Base-by-base conservation (phyloP, 2,888 invertebrate species). In the Oscheius sp. region DNA sequence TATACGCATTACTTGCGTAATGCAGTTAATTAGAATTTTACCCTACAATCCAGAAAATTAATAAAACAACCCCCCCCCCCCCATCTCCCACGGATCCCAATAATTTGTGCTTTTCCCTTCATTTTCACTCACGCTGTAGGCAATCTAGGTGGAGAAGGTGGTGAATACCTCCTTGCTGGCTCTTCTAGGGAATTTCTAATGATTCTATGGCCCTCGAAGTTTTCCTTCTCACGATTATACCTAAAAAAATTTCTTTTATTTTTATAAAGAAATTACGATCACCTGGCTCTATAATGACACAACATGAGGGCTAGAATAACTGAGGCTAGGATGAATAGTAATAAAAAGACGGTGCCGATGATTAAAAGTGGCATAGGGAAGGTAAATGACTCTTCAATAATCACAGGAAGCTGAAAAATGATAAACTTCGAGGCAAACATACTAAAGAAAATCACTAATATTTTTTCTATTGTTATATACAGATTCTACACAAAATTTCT, bases 281-380 rank as follows among this genome's bases (percentile, higher is more conserved):
- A 64, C 64, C 38, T 51, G 1, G 66, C 54, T 28, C 67, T 24
- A 20, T 59, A 67, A 33, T 67, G 57, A 32, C 67, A 67, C 1
- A 67, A 8, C 8, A 67, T 17, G 17, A 67, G 9, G 20, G 57
- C 59, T 6, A 67, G 33, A 4, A 57, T 59, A 20, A 47, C 49
- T 3, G 49, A 45, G 14, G 51, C 38, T 17, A 57, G 8, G 6
- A 57, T 8, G 5, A 67, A 28, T 1, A 59, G 36, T 28, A 67
- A 50, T 2, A 59, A 4, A 26, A 67, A 67, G 5, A 59, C 49
- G 28, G 49, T 32, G 24, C n/a, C 24, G 12, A 67, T 24, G 5
- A 49, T 38, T 17, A 67, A 32, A 24, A 67, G 22, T 4, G 67
- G 67, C 0, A 59, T 45, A 2, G 56, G 32, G 41, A 41, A 59